Evolutionary conservation across 2,113 vertebrate species (phyloP).

Genomic region (Procavia capensis): DNA sequence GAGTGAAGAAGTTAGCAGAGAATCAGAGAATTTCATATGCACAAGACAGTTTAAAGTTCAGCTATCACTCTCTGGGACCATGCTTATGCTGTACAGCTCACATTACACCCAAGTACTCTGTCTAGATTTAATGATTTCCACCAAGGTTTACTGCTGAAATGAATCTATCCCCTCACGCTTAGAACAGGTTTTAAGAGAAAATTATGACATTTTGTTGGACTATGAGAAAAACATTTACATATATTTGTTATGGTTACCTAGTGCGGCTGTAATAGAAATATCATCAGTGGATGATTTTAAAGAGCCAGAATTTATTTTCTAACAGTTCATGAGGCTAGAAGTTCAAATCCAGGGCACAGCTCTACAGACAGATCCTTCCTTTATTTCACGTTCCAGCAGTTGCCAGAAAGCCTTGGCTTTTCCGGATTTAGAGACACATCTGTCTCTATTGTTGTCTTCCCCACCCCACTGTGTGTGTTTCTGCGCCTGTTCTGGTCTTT

Average conservation of each 20-base stretch:
- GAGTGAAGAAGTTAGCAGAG: background rate
- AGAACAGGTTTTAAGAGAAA: background rate
- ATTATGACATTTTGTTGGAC: background rate
- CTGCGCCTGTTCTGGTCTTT: background rate
- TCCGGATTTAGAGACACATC: background rate
- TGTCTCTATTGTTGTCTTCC: background rate
- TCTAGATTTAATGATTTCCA: background rate
- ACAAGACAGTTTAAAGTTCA: background rate
- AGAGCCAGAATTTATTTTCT: background rate
- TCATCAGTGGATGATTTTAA: background rate
- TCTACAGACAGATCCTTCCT: too few species aligned
- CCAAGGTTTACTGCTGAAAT: background rate
- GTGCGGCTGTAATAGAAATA: background rate
- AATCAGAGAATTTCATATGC: background rate
- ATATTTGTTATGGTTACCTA: too few species aligned
- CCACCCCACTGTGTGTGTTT: background rate
- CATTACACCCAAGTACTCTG: too few species aligned
- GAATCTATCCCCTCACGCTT: background rate
- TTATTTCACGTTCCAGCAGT: too few species aligned
- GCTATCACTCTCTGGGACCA: background rate
- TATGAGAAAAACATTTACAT: background rate
- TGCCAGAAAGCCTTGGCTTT: too few species aligned
- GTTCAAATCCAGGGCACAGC: too few species aligned
- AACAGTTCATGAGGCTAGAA: background rate
- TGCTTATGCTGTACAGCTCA: too few species aligned